Evolutionary conservation across 2,888 invertebrate species (phyloP), one percentile per base, ranked within the genome.

Genomic region (Cylloceria caligata): DNA sequence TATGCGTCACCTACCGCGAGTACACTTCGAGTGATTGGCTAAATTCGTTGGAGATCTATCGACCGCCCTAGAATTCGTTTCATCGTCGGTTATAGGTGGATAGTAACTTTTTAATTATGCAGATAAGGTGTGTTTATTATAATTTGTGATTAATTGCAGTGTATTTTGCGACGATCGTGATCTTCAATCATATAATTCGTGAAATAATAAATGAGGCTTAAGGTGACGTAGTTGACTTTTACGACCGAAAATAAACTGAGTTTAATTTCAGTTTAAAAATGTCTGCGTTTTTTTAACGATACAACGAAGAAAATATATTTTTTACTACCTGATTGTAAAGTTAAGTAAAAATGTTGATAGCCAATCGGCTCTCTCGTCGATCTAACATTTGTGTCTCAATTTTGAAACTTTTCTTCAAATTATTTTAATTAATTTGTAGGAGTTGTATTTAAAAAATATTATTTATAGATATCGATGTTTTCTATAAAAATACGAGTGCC

Each of bases 1-100:
- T 65, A 74, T 81, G 81, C 75, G 84, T 83, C 84, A 82, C 7
- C 34, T 60, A 57, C 77, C 77, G 39, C 67, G n/a, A n/a, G n/a
- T n/a, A n/a, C 77, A 74, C 42, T 24, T 49, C 36, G 27, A 74
- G n/a, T 80, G 79, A 84, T 83, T 81, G 81, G 81, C 65, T 52
- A 65, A 74, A 71, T 69, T 45, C 19, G 39, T 69, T 24, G 24
- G 21, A 36, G 60, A 57, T 60, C 57, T 74, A 49, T 65, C 42
- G 73, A 74, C 21, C 68, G 52, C 64, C 36, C 55, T 62, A 57
- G 57, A 60, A 34, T 52, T 39, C 36, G 39, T 13, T 57, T 68
- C 60, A 64, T 42, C 64, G 42, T 0, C 24, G 5, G 39, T 64
- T 42, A 24, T 42, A 24, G 42, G 39, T 64, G 42, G 64, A 42